phyloP scores from a whole-genome alignment of 1,140 invertebrate species.

The Bathynomus jamesi region DNA sequence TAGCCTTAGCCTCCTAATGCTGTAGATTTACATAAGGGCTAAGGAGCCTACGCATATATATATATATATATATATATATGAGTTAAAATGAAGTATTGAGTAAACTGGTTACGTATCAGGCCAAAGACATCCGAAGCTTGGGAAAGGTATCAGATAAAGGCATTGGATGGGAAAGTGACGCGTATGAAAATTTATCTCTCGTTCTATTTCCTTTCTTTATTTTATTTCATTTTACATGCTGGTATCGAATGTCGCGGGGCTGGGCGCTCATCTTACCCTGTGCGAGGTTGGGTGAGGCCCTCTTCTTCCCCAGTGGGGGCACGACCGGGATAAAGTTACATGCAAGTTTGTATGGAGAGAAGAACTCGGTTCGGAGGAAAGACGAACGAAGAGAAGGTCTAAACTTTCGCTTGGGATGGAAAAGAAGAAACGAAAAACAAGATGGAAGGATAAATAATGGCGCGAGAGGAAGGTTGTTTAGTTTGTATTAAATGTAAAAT shows the following conservation, averaged over 20 bases:
- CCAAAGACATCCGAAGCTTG: too few species aligned
- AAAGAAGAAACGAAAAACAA: background rate
- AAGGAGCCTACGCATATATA: too few species aligned
- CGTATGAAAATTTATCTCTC: background rate
- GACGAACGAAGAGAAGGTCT: too few species aligned
- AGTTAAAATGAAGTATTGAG: too few species aligned
- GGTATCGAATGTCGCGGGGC: background rate
- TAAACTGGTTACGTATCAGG: too few species aligned
- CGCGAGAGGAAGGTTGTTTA: background rate
- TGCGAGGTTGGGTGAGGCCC: background rate
- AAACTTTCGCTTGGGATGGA: too few species aligned
- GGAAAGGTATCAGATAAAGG: background rate
- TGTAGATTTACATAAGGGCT: too few species aligned
- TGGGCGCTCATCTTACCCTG: background rate
- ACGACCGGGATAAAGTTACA: background rate
- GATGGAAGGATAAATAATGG: background rate
- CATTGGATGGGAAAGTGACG: background rate
- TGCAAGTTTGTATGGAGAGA: background rate
- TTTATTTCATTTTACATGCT: background rate
- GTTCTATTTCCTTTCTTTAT: background rate
- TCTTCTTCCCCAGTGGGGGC: background rate
- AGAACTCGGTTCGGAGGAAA: background rate
- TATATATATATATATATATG: slow-evolving; percentile 1
- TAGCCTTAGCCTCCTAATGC: too few species aligned
- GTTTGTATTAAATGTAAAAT: too few species aligned